These are phyloP conservation scores for Dendrocincla tyrannina DNA, from an alignment of 2,797 vertebrate species.

Conservation along the genomic window DNA sequence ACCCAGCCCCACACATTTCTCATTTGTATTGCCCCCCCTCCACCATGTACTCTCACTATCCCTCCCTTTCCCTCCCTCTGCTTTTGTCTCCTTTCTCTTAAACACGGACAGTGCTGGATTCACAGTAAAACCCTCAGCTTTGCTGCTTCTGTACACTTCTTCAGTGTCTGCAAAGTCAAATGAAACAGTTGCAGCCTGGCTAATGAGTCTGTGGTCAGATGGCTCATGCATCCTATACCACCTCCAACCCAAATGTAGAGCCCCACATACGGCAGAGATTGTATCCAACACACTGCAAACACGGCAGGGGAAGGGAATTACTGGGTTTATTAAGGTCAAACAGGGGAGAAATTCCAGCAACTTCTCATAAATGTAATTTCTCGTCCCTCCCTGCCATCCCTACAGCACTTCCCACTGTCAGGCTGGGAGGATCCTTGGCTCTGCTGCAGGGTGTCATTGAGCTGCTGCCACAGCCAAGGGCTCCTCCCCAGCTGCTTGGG, in stretches of 20 bases:
- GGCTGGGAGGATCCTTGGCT: neutral
- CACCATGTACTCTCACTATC: neutral
- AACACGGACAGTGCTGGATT: neutral
- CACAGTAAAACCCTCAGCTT: neutral
- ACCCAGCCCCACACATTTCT: neutral
- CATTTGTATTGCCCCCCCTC: neutral
- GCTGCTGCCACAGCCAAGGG: neutral
- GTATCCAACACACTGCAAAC: neutral
- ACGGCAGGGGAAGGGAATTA: neutral
- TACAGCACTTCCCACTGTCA: fast-evolving
- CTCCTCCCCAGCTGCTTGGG: fast-evolving
- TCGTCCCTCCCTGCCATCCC: neutral
- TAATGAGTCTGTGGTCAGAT: neutral
- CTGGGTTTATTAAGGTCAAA: neutral
- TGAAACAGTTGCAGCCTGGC: neutral
- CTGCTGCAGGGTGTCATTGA: neutral
- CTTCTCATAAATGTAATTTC: neutral
- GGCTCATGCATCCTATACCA: neutral
- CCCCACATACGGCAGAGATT: fast-evolving
- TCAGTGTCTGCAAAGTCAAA: neutral
- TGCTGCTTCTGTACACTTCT: neutral
- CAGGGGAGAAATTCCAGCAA: neutral
- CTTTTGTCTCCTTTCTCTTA: neutral
- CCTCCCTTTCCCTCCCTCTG: neutral
- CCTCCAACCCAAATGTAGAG: neutral